Evolutionary conservation across 2,888 invertebrate species (phyloP), one percentile per base, ranked within the genome.

Genomic region (Parthenolecanium corni): DNA sequence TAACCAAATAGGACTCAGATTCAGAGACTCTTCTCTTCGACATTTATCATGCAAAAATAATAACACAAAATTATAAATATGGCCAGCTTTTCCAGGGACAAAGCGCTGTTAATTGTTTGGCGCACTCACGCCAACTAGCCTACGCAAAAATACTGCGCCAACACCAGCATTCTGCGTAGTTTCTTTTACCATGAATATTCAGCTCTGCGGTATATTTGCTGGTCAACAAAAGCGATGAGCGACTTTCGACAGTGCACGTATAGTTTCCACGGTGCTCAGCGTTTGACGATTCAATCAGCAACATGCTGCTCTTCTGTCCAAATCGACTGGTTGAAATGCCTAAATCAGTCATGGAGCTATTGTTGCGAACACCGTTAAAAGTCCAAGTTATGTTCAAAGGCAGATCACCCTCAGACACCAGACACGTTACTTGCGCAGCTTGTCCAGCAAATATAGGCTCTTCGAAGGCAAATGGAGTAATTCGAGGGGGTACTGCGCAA

Each of bases 231-330:
- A 44, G 52, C 69, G 80, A 81, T 66, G 79, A 80, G 66, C 73
- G 73, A 75, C 81, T 81, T 68, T 73, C 73, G 66, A 79, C 81
- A 68, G 74, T 72, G 70, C 82, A 82, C 66, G 77, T 76, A 71
- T 81, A 82, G 68, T 58, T 72, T 5, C 74, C 74, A 52, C 70
- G 68, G 64, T 74, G 73, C 3, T 68, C 68, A 12, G 70, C 69
- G 38, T 69, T 68, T 9, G 72, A 71, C 16, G 71, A 67, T 31
- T 71, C 70, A 53, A 75, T 73, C 31, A 69, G 68, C 5, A 75
- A 69, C 51, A 73, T 67, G 65, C 71, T 72, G 14, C 70, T 69
- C 44, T 70, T 68, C 24, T 67, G 68, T 2, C 72, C 72, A 54
- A 70, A 68, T 66, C 69, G 70, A 25, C 68, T 68, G 5, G 69